Evolutionary conservation across 2,888 invertebrate species (phyloP).

Genomic region (Entomobrya multifasciata): DNA sequence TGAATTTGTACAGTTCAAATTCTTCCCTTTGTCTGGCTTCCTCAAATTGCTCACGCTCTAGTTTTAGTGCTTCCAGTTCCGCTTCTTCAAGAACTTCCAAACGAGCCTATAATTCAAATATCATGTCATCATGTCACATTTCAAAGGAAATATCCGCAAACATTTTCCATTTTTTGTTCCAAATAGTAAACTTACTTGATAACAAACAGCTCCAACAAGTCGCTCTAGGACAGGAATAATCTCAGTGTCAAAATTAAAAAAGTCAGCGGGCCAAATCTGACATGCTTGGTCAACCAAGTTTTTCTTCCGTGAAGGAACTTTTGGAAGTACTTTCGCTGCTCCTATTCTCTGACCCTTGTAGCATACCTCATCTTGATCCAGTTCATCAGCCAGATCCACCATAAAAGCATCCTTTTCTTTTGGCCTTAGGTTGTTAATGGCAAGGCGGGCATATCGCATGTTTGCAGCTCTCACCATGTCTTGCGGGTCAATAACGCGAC

Average conservation of each 20-base stretch:
- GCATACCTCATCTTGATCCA: conserved; percentile 66
- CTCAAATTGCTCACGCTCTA: conserved; percentile 71
- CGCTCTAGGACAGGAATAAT: conserved; percentile 74
- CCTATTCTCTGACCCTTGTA: conserved; percentile 64
- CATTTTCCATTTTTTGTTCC: background rate
- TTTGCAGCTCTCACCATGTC: conserved; percentile 59
- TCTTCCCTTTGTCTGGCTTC: conserved; percentile 64
- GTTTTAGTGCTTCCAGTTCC: conserved; percentile 70
- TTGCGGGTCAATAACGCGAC: conserved; percentile 41
- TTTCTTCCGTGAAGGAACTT: conserved; percentile 61
- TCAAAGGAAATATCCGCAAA: background rate
- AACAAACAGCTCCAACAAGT: conserved; percentile 74
- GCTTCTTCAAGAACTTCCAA: conserved; percentile 77
- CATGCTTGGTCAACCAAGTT: conserved; percentile 72
- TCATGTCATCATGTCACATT: background rate
- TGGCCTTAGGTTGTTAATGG: conserved; percentile 59
- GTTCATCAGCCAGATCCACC: conserved; percentile 66
- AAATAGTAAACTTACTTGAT: conserved; percentile 61
- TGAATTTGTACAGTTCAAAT: conserved; percentile 60
- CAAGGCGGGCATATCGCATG: conserved; percentile 62
- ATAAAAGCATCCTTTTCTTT: conserved; percentile 73
- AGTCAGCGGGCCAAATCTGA: conserved; percentile 74
- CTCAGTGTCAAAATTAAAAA: conserved; percentile 74
- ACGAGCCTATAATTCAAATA: conserved; percentile 65
- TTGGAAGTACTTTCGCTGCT: conserved; percentile 58